Evolutionary conservation across 2,888 invertebrate species (phyloP).

Genomic region (Graphium colonna): DNA sequence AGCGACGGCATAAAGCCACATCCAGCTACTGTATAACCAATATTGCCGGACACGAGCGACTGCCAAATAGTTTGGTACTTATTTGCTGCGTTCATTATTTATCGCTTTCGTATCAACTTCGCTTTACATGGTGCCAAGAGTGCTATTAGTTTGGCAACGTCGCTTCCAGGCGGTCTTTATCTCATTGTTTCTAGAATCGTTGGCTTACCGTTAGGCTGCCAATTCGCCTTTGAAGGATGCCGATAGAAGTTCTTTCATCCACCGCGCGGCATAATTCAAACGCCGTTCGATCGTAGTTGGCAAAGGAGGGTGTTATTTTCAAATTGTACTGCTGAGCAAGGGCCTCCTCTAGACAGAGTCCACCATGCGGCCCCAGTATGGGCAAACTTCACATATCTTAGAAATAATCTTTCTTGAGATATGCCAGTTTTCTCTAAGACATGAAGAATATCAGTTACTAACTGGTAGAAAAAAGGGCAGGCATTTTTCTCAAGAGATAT

Average conservation of each 20-base stretch:
- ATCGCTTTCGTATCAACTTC: conserved; percentile 66
- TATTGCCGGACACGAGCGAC: conserved; percentile 51
- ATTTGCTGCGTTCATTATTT: conserved; percentile 70
- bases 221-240: conserved; percentile 16
- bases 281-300: too few relatives aligned
- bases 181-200: conserved; percentile 49
- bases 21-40: conserved; percentile 43
- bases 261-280: not conserved
- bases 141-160: conserved; percentile 52
- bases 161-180: conserved; percentile 42
- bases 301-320: too few relatives aligned
- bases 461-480: too few relatives aligned
- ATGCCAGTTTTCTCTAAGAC: too few relatives aligned
- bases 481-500: too few relatives aligned
- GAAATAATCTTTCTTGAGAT: too few relatives aligned
- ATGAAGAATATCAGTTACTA: too few relatives aligned
- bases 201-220: conserved; percentile 16
- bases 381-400: too few relatives aligned
- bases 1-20: too few relatives aligned
- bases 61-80: conserved; percentile 75
- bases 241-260: conserved; percentile 3
- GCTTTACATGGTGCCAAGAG: conserved; percentile 44
- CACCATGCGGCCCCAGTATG: too few relatives aligned
- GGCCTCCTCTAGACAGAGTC: too few relatives aligned
- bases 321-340: too few relatives aligned